Percentiles rank a stretch among this genome's conserved stretches.
phyloP scores from a whole-genome alignment of 2,888 invertebrate species.

The Leptodirus hochenwartii region DNA sequence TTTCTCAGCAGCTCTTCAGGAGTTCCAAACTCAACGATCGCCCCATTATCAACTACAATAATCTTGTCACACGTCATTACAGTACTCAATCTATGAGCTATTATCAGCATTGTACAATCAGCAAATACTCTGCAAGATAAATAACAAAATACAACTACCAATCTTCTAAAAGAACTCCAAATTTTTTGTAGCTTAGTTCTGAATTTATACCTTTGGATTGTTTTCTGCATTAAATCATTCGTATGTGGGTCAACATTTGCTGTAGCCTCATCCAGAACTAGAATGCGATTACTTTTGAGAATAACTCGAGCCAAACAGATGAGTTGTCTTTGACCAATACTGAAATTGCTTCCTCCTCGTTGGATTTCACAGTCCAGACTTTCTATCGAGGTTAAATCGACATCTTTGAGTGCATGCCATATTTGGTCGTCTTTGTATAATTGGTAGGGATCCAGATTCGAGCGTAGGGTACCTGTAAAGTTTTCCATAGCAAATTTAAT shows the following conservation, averaged over 20 bases:
- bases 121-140: no score
- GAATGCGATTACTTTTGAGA: constrained; percentile 23
- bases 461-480: constrained; percentile 70
- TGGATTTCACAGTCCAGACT: constrained; percentile 48
- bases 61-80: no score
- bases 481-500: no score
- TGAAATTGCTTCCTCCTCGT: constrained; percentile 35
- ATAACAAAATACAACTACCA: no score
- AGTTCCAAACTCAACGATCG: no score
- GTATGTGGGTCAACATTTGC: constrained; percentile 63
- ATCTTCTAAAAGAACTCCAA: no score
- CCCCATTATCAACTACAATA: no score
- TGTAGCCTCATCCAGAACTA: constrained; percentile 46
- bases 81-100: no score
- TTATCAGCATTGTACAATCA: no score
- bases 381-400: constrained; percentile 49
- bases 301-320: constrained; percentile 46
- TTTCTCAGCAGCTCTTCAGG: no score
- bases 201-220: constrained; percentile 47
- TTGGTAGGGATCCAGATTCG: constrained; percentile 76
- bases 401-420: constrained; percentile 69
- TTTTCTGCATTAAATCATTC: constrained; percentile 52
- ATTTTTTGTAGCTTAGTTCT: no score
- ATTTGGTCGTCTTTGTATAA: constrained; percentile 55
- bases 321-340: constrained; percentile 38